Conservation (phyloP, 2,888 invertebrate genomes). For the Conchocele bisecta region DNA sequence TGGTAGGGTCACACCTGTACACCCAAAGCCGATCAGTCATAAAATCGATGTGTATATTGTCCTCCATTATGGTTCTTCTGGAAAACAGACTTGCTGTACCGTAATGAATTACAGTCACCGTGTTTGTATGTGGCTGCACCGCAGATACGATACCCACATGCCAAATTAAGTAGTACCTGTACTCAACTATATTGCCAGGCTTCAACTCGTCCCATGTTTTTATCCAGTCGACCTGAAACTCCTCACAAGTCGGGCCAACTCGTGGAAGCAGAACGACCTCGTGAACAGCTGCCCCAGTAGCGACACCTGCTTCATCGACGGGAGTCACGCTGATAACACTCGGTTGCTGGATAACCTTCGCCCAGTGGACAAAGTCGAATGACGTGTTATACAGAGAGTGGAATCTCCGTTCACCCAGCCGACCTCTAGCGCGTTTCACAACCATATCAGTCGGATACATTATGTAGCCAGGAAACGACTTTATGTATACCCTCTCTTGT, state of each 20-base stretch:
- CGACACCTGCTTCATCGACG: background rate
- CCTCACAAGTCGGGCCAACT: background rate
- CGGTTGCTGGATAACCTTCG: slow-evolving; percentile 36
- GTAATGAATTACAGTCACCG: slow-evolving; percentile 25
- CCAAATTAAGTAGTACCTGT: too few relatives aligned
- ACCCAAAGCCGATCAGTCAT: background rate
- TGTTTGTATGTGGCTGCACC: background rate
- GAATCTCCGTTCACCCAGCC: slow-evolving; percentile 29
- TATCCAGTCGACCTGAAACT: slow-evolving; percentile 19
- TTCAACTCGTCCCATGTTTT: slow-evolving; percentile 21
- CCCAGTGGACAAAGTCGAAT: slow-evolving; percentile 39
- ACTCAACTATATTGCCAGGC: slow-evolving; percentile 29
- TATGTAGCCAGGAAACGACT: slow-evolving; percentile 20
- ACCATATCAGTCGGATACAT: slow-evolving; percentile 14
- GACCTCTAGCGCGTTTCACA: slow-evolving; percentile 13
- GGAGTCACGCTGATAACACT: background rate
- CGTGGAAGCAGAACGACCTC: slow-evolving; percentile 14
- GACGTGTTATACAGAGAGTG: slow-evolving; percentile 17
- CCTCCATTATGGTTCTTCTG: slow-evolving; percentile 1
- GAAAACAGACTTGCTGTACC: too few relatives aligned
- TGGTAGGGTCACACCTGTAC: background rate
- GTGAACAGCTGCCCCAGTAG: background rate
- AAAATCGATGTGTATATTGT: background rate
- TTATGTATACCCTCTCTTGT: slow-evolving; percentile 1
- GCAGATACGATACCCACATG: slow-evolving; percentile 27